A percentile compares a stretch with the other conserved stretches of the same genome.
Conservation (phyloP, 2,888 invertebrate species). For the Meghimatium bilineatum region DNA sequence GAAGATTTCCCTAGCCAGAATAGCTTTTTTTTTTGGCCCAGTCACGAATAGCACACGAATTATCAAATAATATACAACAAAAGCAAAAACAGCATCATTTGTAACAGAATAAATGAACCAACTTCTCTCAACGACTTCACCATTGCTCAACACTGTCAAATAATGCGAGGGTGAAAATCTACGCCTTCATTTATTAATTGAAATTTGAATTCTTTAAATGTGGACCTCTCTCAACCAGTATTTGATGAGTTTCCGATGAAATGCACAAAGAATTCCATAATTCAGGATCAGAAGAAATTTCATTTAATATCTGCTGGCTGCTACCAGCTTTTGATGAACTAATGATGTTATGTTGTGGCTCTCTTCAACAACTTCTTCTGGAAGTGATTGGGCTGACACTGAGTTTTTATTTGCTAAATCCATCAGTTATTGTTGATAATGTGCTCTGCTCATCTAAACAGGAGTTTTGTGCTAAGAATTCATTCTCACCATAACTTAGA, state of each 20-base stretch:
- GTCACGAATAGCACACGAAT: conserved; percentile 7
- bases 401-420: conserved; percentile 4
- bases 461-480: conserved; percentile 5
- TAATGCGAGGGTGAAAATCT: conserved; percentile 9
- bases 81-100: conserved; percentile 8
- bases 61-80: conserved; percentile 11
- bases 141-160: neutral
- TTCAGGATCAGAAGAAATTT: conserved; percentile 1
- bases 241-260: conserved; percentile 8
- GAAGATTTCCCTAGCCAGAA: conserved; percentile 2
- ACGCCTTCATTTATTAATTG: neutral
- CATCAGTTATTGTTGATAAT: neutral
- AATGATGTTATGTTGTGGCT: conserved; percentile 4
- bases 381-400: neutral
- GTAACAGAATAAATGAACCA: conserved; percentile 4
- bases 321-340: conserved; percentile 5
- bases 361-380: conserved; percentile 13
- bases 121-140: conserved; percentile 13
- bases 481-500: neutral
- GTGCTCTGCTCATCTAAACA: conserved; percentile 13
- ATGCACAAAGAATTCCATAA: conserved; percentile 11
- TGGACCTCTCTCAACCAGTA: conserved; percentile 4
- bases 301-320: neutral
- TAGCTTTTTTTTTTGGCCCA: neutral
- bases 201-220: neutral